These are phyloP conservation scores for Peromyscus maniculatus DNA, from an alignment of 2,113 vertebrate genomes.

Conservation along the genomic window DNA sequence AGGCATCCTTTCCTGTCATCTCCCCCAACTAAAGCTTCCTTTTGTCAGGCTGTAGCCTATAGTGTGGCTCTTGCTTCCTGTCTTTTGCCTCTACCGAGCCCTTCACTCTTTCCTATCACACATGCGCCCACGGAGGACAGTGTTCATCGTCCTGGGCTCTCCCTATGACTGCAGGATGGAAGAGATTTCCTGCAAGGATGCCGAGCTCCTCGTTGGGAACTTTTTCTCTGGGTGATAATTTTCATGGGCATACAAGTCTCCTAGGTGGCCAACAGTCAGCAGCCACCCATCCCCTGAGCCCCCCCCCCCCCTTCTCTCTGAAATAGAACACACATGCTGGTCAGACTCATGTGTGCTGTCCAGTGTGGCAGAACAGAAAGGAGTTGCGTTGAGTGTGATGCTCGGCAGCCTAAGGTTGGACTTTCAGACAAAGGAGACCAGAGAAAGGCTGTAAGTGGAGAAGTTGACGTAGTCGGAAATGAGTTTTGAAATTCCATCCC, in stretches of 20 bases:
- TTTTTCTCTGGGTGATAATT: background rate
- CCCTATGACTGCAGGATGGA: constrained; percentile 52
- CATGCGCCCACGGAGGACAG: background rate
- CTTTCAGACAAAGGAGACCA: background rate
- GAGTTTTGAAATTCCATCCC: constrained; percentile 58
- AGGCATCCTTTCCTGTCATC: background rate
- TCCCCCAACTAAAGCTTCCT: background rate
- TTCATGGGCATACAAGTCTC: constrained; percentile 29
- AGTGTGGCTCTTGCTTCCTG: background rate
- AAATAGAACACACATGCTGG: background rate
- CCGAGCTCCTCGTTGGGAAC: background rate
- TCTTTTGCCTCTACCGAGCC: background rate
- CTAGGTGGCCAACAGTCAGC: constrained; percentile 15
- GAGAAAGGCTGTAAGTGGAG: constrained; percentile 48
- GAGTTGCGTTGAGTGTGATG: background rate
- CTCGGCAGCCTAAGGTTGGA: background rate
- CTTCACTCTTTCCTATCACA: background rate
- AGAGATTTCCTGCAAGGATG: constrained; percentile 22
- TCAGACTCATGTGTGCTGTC: background rate
- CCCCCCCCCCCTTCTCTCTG: background rate
- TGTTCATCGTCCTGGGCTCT: constrained; percentile 23
- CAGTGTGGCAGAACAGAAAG: background rate
- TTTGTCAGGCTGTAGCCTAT: background rate
- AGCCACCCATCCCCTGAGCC: background rate
- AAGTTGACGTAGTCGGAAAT: background rate